Evolutionary conservation across 2,888 invertebrate genomes (phyloP).

Genomic region (Eristalis intricaria): DNA sequence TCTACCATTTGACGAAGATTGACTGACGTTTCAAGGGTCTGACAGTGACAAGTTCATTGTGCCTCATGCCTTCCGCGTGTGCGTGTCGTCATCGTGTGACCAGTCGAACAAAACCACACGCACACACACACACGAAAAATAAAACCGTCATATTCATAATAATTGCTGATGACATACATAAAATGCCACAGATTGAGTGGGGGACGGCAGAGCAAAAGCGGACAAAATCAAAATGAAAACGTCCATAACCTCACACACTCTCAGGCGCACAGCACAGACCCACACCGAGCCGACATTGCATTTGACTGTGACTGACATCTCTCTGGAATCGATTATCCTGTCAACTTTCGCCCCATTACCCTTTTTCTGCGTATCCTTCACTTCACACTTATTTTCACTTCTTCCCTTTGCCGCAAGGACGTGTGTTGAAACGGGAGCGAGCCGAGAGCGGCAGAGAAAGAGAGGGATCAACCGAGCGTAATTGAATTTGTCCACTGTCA

Average conservation of each 20-base stretch:
- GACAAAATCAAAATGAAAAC: slow-evolving; percentile 42
- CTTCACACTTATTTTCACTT: slow-evolving; percentile 60
- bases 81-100: slow-evolving; percentile 14
- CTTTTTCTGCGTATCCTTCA: slow-evolving; percentile 61
- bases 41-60: slow-evolving; percentile 72
- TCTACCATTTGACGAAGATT: slow-evolving; percentile 62
- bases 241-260: slow-evolving; percentile 41
- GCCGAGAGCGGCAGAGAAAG: neutral
- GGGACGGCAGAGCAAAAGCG: neutral
- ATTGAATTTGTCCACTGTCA: slow-evolving; percentile 71
- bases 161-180: slow-evolving; percentile 61
- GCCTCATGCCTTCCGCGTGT: slow-evolving; percentile 4
- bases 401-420: slow-evolving; percentile 35
- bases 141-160: slow-evolving; percentile 54
- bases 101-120: slow-evolving; percentile 10
- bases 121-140: neutral
- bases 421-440: slow-evolving; percentile 4
- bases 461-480: slow-evolving; percentile 41
- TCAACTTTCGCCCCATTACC: slow-evolving; percentile 70
- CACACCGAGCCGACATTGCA: slow-evolving; percentile 61
- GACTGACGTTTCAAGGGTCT: slow-evolving; percentile 68
- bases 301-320: slow-evolving; percentile 72
- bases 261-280: neutral
- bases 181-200: slow-evolving; percentile 39
- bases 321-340: slow-evolving; percentile 71